Percentiles rank a stretch among this genome's conserved stretches.
phyloP scores from a whole-genome alignment of 1,140 invertebrate genomes.

The Adelges cooleyi region DNA sequence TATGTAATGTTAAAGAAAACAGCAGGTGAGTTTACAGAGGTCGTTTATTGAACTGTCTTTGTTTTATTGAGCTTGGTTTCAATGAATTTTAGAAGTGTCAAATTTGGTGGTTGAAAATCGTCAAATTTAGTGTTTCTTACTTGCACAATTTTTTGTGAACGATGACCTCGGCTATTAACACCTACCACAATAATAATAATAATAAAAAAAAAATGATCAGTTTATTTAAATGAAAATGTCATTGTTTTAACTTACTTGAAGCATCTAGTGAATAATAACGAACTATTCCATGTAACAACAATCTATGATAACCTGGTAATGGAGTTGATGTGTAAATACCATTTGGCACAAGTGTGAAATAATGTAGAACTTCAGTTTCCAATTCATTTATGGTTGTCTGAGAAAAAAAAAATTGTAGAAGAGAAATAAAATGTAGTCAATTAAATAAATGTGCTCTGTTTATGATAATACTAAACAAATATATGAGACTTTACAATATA shows the following conservation, averaged over 20 bases:
- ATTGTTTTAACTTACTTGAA: not conserved
- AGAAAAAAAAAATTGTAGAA: not conserved
- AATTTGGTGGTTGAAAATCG: not conserved
- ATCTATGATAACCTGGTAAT: not conserved
- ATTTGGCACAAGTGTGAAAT: slow-evolving; percentile 1
- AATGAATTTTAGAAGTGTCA: not conserved
- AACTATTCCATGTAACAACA: slow-evolving; percentile 2
- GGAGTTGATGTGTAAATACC: not conserved
- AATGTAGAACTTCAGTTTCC: slow-evolving; percentile 5
- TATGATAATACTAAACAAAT: no score
- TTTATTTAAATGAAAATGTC: no score
- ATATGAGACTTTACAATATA: no score
- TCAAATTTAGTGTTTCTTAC: not conserved
- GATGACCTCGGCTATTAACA: not conserved
- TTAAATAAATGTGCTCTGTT: no score
- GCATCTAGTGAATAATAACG: slow-evolving; percentile 22
- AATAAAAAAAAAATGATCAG: not conserved
- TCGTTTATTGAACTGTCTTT: no score
- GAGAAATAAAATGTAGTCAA: not conserved
- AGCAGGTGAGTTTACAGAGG: no score
- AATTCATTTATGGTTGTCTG: not conserved
- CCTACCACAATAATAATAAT: not conserved
- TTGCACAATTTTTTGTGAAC: slow-evolving; percentile 3
- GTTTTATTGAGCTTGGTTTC: no score
- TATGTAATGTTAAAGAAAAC: no score